Conservation (phyloP, 2,113 vertebrate genomes). For the Heterocephalus glaber region DNA sequence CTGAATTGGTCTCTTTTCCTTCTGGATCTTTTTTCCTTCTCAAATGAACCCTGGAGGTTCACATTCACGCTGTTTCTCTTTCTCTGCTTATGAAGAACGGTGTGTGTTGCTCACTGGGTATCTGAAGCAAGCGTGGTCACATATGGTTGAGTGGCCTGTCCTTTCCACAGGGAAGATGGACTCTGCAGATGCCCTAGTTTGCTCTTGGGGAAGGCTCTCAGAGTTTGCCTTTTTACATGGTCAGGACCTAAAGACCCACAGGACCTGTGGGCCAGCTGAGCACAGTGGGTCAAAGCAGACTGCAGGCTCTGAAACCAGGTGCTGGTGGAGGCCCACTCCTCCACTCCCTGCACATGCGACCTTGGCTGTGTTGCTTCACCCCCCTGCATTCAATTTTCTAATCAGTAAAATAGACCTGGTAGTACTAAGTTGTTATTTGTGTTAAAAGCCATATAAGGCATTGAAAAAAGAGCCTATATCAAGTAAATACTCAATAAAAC, state of each 20-base stretch:
- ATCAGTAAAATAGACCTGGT: background rate
- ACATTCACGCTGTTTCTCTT: background rate
- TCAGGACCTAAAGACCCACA: background rate
- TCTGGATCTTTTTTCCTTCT: background rate
- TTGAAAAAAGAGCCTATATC: background rate
- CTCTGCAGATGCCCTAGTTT: accelerated
- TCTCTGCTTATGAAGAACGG: background rate
- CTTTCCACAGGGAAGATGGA: background rate
- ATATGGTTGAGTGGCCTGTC: background rate
- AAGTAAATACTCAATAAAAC: background rate
- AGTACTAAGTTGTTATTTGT: background rate
- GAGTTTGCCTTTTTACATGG: background rate
- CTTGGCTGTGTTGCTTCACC: background rate
- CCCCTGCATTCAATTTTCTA: background rate
- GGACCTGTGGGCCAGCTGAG: background rate
- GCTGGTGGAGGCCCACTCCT: background rate
- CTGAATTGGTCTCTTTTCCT: background rate
- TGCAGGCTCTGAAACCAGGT: background rate
- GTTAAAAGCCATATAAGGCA: background rate
- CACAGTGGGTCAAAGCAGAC: background rate
- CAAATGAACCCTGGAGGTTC: background rate
- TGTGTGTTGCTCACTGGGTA: background rate
- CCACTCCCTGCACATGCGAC: background rate
- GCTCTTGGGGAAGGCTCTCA: background rate
- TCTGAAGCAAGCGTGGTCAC: background rate